Evolutionary conservation across 2,113 vertebrate genomes (phyloP), one percentile per base, ranked within the genome.

Genomic region (Perognathus longimembris): DNA sequence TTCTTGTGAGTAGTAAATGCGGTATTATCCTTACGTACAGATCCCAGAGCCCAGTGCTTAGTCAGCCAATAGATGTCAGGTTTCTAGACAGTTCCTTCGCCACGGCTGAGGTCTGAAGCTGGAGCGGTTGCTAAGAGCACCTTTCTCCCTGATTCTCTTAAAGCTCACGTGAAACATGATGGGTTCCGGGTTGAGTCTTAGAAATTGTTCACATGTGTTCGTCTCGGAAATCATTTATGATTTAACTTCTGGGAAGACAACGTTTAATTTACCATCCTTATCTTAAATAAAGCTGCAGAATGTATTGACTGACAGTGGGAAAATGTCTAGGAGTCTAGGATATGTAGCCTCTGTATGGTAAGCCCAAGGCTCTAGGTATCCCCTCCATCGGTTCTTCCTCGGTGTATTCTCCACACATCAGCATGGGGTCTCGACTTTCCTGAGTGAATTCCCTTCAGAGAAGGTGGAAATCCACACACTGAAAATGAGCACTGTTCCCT

Each of bases 271-370:
- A 24, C 8, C n/a, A 38, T 81, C 34, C 22, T 81, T 70, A 88
- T 87, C 94, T 88, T 89, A 59, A 91, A 66, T 89, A 94, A 42
- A 80, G 89, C 34, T 87, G 74, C 22, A 77, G 73, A 92, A 69
- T 2, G 18, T 24, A 20, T 21, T 75, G 40, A 81, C 76, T 91
- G 74, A 66, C 40, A 71, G 45, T 54, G 9, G 22, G 22, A 91
- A 94, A 77, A 67, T 74, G 81, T 74, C 75, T 76, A 71, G 38
- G 40, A 69, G 38, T n/a, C 10, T 67, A 42, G 74, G 79, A 63
- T 54, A 5, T 38, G 12, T 30, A 12, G n/a, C 30, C 64, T 45
- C 45, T 45, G 45, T 69, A 6, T 73, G 59, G 22, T 78, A 50
- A 74, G 59, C 7, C 4, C 22, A 32, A 83, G 54, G 28, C 34